Evolutionary conservation across 2,888 invertebrate genomes (phyloP).

Genomic region (Orgyia antiqua): DNA sequence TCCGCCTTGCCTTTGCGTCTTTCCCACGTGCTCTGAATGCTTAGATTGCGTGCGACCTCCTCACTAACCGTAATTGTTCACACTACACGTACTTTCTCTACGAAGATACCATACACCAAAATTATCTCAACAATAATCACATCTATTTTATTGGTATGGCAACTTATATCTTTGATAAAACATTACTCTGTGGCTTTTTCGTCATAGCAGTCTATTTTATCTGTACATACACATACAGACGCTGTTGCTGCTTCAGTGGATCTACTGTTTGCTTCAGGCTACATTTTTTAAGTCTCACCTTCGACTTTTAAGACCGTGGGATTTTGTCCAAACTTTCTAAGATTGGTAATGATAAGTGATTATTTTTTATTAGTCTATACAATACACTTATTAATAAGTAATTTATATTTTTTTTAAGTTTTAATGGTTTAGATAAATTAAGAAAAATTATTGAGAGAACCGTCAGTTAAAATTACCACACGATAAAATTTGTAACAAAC

Average conservation of each 20-base stretch:
- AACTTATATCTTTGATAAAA: conserved; percentile 15
- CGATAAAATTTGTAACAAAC: too few species aligned
- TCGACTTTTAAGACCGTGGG: conserved; percentile 69
- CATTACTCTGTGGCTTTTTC: conserved; percentile 45
- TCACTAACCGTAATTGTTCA: conserved; percentile 50
- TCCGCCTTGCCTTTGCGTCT: conserved; percentile 56
- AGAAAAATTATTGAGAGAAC: too few species aligned
- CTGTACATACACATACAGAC: conserved; percentile 43
- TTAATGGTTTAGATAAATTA: too few species aligned
- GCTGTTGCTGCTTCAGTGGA: conserved; percentile 66
- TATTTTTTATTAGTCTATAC: conserved; percentile 16
- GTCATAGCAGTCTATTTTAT: conserved; percentile 28
- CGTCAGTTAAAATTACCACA: too few species aligned
- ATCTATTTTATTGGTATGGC: conserved; percentile 32
- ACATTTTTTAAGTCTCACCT: conserved; percentile 59
- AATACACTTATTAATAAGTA: too few species aligned
- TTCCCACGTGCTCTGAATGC: conserved; percentile 77
- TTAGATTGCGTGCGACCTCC: conserved; percentile 74
- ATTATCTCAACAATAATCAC: conserved; percentile 14
- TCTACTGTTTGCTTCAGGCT: conserved; percentile 75
- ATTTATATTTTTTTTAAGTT: too few species aligned
- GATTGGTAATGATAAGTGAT: conserved; percentile 56
- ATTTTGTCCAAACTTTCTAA: conserved; percentile 42
- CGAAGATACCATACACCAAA: conserved; percentile 25
- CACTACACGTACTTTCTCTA: conserved; percentile 41